These are phyloP conservation scores for Temnothorax nylanderi DNA, from an alignment of 1,140 invertebrate species.

Conservation along the genomic window DNA sequence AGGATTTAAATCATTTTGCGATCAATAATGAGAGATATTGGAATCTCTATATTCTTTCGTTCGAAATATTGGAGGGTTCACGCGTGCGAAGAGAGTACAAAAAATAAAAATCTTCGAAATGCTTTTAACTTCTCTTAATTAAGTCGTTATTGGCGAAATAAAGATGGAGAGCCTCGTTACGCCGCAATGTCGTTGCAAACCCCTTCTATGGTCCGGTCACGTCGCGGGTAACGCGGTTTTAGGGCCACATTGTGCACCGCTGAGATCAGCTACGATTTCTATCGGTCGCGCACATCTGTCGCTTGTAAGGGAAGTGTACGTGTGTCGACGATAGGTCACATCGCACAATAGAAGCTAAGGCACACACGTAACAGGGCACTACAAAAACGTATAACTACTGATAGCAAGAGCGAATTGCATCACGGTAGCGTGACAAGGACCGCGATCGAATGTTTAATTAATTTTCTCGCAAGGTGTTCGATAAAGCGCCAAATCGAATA, in stretches of 20 bases:
- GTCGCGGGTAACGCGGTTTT: conserved; percentile 46
- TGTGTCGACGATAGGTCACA: conserved; percentile 42
- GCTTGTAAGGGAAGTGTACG: conserved; percentile 47
- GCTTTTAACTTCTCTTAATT: background rate
- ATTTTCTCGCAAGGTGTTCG: conserved; percentile 38
- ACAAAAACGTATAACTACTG: conserved; percentile 43
- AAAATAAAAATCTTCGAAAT: background rate
- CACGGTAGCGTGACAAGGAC: conserved; percentile 21
- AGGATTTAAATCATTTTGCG: background rate
- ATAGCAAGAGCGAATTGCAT: conserved; percentile 22
- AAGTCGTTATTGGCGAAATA: conserved; percentile 3
- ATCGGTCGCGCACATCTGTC: conserved; percentile 54
- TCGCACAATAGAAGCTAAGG: conserved; percentile 35
- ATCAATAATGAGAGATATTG: conserved; percentile 2
- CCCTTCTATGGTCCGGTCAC: conserved; percentile 25
- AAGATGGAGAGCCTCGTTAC: background rate
- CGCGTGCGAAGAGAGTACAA: background rate
- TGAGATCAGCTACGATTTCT: conserved; percentile 57
- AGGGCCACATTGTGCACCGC: conserved; percentile 36
- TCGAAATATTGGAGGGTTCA: background rate
- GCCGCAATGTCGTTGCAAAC: conserved; percentile 27
- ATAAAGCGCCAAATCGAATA: background rate
- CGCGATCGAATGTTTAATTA: conserved; percentile 44
- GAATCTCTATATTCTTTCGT: background rate
- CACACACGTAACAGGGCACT: conserved; percentile 24